These are phyloP conservation scores for Diachrysia chrysitis DNA, from an alignment of 2,888 invertebrate species.

Conservation along the genomic window DNA sequence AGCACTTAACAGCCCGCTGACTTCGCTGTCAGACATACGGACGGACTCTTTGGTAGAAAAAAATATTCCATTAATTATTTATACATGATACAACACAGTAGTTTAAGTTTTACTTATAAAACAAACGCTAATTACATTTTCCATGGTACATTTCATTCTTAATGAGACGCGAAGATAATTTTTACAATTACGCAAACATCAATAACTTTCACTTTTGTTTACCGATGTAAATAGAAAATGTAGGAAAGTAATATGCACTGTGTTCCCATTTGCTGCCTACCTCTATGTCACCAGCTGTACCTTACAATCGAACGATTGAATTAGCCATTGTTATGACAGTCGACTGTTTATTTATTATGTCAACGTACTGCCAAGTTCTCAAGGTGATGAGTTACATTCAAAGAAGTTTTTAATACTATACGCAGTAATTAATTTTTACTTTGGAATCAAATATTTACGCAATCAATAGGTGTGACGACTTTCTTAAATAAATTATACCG, in stretches of 20 bases:
- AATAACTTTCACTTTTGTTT: slow-evolving; percentile 35
- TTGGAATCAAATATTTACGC: slow-evolving; percentile 1
- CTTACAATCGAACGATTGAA: slow-evolving; percentile 43
- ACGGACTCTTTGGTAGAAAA: too few relatives aligned
- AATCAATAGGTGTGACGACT: neutral
- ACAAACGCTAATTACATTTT: neutral
- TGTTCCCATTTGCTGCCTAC: slow-evolving; percentile 29
- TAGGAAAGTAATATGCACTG: slow-evolving; percentile 7
- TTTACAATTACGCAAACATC: neutral
- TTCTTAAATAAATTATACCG: slow-evolving; percentile 21
- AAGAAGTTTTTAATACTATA: neutral
- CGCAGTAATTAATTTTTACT: neutral
- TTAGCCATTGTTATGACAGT: slow-evolving; percentile 48
- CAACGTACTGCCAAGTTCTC: slow-evolving; percentile 9
- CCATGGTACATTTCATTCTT: slow-evolving; percentile 1
- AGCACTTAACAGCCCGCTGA: too few relatives aligned
- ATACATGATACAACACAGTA: neutral
- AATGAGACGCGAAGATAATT: neutral
- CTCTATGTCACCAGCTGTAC: slow-evolving; percentile 40
- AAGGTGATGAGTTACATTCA: slow-evolving; percentile 1
- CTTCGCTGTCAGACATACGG: too few relatives aligned
- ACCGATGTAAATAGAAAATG: slow-evolving; percentile 9
- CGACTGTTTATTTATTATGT: slow-evolving; percentile 17
- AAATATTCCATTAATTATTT: too few relatives aligned
- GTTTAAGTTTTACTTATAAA: neutral